Base-by-base conservation (phyloP, 2,888 invertebrate species). In the Seladonia tumulorum region DNA sequence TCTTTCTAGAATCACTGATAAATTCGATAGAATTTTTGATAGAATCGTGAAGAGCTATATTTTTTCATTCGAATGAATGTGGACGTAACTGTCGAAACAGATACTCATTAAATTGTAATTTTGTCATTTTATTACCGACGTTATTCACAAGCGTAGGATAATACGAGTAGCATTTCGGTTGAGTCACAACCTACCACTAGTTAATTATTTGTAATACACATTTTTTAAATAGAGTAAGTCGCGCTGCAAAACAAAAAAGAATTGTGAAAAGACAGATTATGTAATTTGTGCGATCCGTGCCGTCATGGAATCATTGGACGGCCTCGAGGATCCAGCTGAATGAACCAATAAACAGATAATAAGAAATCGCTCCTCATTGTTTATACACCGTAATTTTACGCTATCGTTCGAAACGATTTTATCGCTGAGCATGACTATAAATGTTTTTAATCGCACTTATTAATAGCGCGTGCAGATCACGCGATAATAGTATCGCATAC, bases 291-390 rank as follows among this genome's bases (percentile, higher is more conserved):
- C 29, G 71, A 57, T 71, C 66, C 79, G 70, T 63, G 47, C 70
- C 81, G 85, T 82, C 76, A 85, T 82, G 78, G 78, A 85, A 80
- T 87, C 83, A 57, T 81, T 83, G 83, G 49, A 75, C 79, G 79
- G 45, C n/a, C 39, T 60, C 81, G 78, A 78, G 57, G 5, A 47
- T 79, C 3, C 49, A 78, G 77, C 78, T 86, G 86, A 89, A 89
- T 88, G 84, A 89, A 78, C 76, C 82, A 72, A 75, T 80, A 66
- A 81, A 82, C 76, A 80, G 73, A 89, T 79, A 83, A 89, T 70
- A 73, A 68, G 45, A 39, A 29, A 45, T 8, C 47, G 35, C 60
- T 81, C 74, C 47, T 42, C 42, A 71, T 72, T 79, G 81, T 86
- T 81, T 86, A 71, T 71, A 57, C 47, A 25, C 16, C 22, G 45